These are phyloP conservation scores for Pseudomyrmex gracilis DNA, from an alignment of 1,140 invertebrate genomes.

Conservation along the genomic window DNA sequence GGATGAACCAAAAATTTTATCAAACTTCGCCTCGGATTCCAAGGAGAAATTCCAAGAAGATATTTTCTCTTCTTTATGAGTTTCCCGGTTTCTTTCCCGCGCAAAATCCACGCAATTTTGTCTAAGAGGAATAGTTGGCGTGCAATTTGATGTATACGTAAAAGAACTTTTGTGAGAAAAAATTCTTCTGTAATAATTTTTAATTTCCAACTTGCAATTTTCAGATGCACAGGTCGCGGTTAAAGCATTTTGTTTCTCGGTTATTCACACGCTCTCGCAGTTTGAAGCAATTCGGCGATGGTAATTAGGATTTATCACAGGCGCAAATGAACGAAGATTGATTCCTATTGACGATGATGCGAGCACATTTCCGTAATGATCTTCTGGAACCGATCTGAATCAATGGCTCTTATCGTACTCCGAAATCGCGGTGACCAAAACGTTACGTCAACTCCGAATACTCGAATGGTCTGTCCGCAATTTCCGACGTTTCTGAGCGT, in stretches of 20 bases:
- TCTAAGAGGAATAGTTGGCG: constrained; percentile 37
- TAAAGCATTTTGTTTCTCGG: too few relatives aligned
- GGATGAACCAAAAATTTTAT: constrained; percentile 60
- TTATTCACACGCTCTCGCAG: too few relatives aligned
- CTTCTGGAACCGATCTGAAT: neutral
- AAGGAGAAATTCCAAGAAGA: constrained; percentile 39
- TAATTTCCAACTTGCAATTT: neutral
- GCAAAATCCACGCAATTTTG: constrained; percentile 44
- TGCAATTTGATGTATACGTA: constrained; percentile 19
- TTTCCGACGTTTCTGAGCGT: neutral
- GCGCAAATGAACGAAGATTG: constrained; percentile 21
- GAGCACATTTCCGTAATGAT: constrained; percentile 11
- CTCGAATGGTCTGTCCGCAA: neutral
- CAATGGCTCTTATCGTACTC: neutral
- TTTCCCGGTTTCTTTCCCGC: constrained; percentile 33
- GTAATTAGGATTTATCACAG: neutral
- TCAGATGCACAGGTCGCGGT: neutral
- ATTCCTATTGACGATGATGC: neutral
- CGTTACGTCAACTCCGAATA: neutral
- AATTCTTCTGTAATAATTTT: constrained; percentile 13
- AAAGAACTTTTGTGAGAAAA: neutral
- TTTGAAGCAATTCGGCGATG: neutral
- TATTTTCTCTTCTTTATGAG: constrained; percentile 55
- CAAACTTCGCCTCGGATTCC: constrained; percentile 46
- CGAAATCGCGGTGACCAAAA: neutral